These are phyloP conservation scores for Drosophila pallidifrons DNA, from an alignment of 1,140 invertebrate genomes.

Conservation along the genomic window DNA sequence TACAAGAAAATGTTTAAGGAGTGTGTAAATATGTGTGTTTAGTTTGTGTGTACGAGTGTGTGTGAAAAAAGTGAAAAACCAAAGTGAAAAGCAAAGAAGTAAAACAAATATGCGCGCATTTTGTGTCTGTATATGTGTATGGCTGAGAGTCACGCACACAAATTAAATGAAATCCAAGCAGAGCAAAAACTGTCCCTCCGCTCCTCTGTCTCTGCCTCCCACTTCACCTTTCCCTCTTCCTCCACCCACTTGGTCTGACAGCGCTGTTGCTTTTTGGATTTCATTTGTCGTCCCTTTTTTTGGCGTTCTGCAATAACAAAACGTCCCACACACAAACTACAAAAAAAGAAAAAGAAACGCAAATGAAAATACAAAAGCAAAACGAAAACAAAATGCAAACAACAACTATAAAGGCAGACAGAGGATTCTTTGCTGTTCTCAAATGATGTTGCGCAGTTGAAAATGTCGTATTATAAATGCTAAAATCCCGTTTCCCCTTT, in stretches of 20 bases:
- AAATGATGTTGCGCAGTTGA: constrained; percentile 34
- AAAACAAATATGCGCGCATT: constrained; percentile 77
- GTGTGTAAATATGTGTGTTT: constrained; percentile 16
- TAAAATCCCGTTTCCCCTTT: constrained; percentile 36
- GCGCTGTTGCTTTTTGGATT: constrained; percentile 75
- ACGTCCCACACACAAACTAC: constrained; percentile 26
- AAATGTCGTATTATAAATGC: constrained; percentile 21
- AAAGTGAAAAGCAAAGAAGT: constrained; percentile 60
- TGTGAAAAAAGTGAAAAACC: constrained; percentile 44
- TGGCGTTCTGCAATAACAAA: constrained; percentile 52
- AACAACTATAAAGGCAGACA: not conserved
- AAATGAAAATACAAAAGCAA: constrained; percentile 24
- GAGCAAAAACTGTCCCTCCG: constrained; percentile 25
- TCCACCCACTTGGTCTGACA: constrained; percentile 27
- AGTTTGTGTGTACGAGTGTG: constrained; percentile 20
- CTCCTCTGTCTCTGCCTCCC: not conserved
- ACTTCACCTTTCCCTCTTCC: not conserved
- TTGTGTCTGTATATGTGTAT: constrained; percentile 77
- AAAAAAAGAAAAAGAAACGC: constrained; percentile 13
- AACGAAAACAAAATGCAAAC: constrained; percentile 21
- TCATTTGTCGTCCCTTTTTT: constrained; percentile 57
- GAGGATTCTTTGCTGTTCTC: constrained; percentile 32
- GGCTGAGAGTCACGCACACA: constrained; percentile 60
- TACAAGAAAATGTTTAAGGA: constrained; percentile 41
- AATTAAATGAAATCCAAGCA: constrained; percentile 71